Base-by-base conservation (phyloP, 2,888 invertebrate genomes). In the Zygaena filipendulae region DNA sequence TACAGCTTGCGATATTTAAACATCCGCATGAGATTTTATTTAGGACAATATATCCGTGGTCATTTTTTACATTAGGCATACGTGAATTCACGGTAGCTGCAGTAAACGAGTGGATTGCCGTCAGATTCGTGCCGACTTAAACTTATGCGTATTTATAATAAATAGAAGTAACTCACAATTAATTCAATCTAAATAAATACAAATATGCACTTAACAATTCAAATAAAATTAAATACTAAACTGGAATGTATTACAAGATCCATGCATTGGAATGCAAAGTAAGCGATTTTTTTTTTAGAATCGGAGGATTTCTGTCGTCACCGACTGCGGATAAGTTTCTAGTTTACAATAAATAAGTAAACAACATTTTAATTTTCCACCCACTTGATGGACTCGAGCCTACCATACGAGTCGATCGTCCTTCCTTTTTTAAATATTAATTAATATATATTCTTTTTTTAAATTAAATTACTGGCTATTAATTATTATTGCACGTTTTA, bases 401-500 rank as follows among this genome's bases (percentile, higher is more conserved):
- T 54, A 56, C 52, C 61, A 56, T 68, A 59, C 68, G 66, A 71
- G 68, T 67, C 67, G 70, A 66, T 63, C 57, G 49, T 59, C n/a
- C n/a, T n/a, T n/a, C n/a, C n/a, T n/a, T n/a, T n/a, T n/a, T n/a
- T n/a, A n/a, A n/a, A n/a, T n/a, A n/a, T n/a, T n/a, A n/a, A n/a
- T 68, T 68, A 70, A 68, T 74, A 70, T 70, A 68, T 71, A n/a
- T n/a, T n/a, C n/a, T n/a, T 72, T 72, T 70, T 58, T 16, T 16
- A 16, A 16, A 66, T 67, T 74, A 72, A 71, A 71, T 79, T 77
- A 77, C 67, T 59, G 69, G 53, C 77, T 80, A 80, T 79, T 70
- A 75, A 62, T 80, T 81, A 62, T 80, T 81, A 81, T 80, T 81
- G 81, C 80, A 81, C 81, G 67, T 74, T 79, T 81, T 79, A 77